Base-by-base conservation (phyloP, 2,113 vertebrate species). In the Elephas maximus region DNA sequence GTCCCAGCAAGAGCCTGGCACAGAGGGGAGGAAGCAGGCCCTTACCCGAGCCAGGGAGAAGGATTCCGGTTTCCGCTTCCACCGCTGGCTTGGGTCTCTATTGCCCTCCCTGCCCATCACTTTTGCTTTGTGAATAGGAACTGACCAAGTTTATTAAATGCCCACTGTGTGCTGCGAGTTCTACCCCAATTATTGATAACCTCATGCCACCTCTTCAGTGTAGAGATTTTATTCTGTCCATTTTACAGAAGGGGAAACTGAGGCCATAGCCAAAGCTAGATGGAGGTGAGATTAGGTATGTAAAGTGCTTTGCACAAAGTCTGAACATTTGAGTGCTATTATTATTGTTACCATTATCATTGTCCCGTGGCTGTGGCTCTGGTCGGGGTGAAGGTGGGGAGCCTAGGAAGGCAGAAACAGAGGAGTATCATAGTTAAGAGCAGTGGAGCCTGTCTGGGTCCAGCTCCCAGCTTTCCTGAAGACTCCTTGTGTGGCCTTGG, bases 11-110 rank as follows among this genome's bases (percentile, higher is more conserved):
- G 48, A 10, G n/a, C 48, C 48, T 67, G 45, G 74, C 10, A 1
- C 48, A 63, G 28, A 60, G 60, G 26, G 20, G 28, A 69, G 26
- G 9, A 87, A 21, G 2, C 1, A 6, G 67, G 30, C 23, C 6
- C 20, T 60, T 1, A 24, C 30, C 30, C 65, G 1, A 21, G 57
- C 30, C 5, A 6, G 62, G 63, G 80, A 45, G 41, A 21, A 11
- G 44, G 17, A 2, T 7, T 60, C 81, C 63, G 48, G 24, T 73
- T 78, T 8, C 2, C 0, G 60, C 26, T 93, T 51, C 51, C 3
- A 0, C 23, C 51, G 17, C 44, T 4, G 15, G 2, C 6, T 53
- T 33, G 45, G 21, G 12, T 14, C 18, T 65, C 74, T 12, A 0
- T 4, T 1, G 0, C 45, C 24, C 10, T 60, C 60, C 48, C 9